Evolutionary conservation across 2,888 invertebrate genomes (phyloP), one percentile per base, ranked within the genome.

Genomic region (Halictus ligatus): DNA sequence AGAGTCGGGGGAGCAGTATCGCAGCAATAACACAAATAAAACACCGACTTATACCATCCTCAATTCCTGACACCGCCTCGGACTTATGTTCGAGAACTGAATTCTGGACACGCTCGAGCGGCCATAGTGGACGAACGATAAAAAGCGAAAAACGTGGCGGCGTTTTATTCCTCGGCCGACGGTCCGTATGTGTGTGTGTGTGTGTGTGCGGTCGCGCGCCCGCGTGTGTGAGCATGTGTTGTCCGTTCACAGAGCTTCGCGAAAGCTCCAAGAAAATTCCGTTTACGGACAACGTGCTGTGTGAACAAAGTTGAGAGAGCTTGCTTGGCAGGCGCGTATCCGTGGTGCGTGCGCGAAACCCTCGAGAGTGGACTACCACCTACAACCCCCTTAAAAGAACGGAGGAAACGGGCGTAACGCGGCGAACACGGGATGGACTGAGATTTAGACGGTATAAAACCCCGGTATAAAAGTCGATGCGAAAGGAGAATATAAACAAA

Each of bases 41-140:
- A 77, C 12, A 50, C 25, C 25, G 74, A 78, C 80, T 78, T 79
- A 81, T 76, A 80, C 87, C 46, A 85, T 85, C 83, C 82, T 74
- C 83, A 85, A 90, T 86, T 88, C 89, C 85, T 83, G 84, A 84
- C 90, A 81, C 80, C 81, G 75, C 80, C 85, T 67, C 84, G 75
- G 88, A 84, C 90, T 88, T 90, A 81, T 80, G 82, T 85, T 83
- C 80, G 75, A 40, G 81, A 81, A 82, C 85, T 77, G 85, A 89
- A 90, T 90, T 90, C 90, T 88, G 90, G 86, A 90, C 90, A 90
- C 90, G 90, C 90, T 88, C 90, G 81, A 74, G 81, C 87, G 85
- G 90, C 89, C 89, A 89, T 89, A 89, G 89, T 89, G 90, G 90
- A 89, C 90, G 87, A 84, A 90, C 90, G 87, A 90, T 90, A 90